A percentile compares a stretch with the other conserved stretches of the same genome.
Evolutionary conservation across 2,888 invertebrate genomes (phyloP).

Genomic region (Cantharis flavilabris): DNA sequence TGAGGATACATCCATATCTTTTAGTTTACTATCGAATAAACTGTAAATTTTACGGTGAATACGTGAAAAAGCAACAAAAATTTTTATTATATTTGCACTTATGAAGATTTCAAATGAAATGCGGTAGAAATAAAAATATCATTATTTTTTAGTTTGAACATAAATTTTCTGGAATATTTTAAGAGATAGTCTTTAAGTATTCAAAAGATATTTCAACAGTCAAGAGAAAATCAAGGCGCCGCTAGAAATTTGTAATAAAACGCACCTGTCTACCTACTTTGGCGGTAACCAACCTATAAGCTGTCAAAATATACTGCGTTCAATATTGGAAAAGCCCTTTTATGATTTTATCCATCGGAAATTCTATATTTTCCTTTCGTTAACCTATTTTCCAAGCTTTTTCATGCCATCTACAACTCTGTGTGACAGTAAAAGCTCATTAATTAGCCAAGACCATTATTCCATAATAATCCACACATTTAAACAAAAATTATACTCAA

Average conservation of each 20-base stretch:
- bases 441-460: background rate
- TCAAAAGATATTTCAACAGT: conserved; percentile 21
- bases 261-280: conserved; percentile 44
- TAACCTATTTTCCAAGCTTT: conserved; percentile 7
- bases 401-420: background rate
- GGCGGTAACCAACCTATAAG: conserved; percentile 44
- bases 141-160: conserved; percentile 6
- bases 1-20: background rate
- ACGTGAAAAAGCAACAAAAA: background rate
- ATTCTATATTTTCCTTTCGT: conserved; percentile 14
- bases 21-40: background rate
- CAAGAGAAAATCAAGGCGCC: conserved; percentile 29
- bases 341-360: conserved; percentile 37
- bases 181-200: conserved; percentile 12
- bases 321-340: conserved; percentile 37
- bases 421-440: background rate
- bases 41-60: background rate
- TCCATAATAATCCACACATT: background rate
- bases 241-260: conserved; percentile 41
- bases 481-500: background rate
- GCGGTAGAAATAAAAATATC: background rate
- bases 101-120: conserved; percentile 11
- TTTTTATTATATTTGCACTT: background rate
- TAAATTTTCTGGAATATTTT: conserved; percentile 6
- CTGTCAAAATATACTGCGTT: conserved; percentile 42